Base-by-base conservation (phyloP, 2,113 vertebrate species). In the Lophura nycthemera region DNA sequence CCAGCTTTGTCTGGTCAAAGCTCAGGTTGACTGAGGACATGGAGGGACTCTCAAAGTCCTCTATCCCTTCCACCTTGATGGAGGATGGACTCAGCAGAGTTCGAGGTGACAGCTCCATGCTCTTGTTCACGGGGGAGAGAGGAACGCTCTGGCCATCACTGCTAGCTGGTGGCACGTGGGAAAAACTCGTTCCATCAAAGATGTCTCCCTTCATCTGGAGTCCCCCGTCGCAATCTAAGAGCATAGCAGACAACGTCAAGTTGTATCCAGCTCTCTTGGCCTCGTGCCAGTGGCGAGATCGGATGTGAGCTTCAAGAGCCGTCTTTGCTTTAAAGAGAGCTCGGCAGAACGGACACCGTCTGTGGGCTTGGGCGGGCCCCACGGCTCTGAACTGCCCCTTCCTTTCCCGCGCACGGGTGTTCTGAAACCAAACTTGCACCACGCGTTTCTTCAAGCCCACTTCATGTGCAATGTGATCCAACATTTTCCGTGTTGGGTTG, bases 401-500 rank as follows among this genome's bases (percentile, higher is more conserved):
- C 95, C 99, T 98, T 91, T 99, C 99, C 91, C 99, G 98, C 4
- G 99, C 99, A 69, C 99, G 98, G 10, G 99, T 99, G 95, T 99
- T 99, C 96, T 99, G 99, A 97, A 99, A 99, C 99, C 99, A 99
- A 57, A 99, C 99, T 93, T 99, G 99, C n/a, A 99, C 99, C 42
- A 99, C 99, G 1, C 99, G 98, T 95, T 99, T 99, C 97, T 99
- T 99, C 92, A 99, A 97, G 88, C 99, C 99, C 95, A 99, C 99
- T 95, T 99, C 99, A 63, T 99, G 99, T 29, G 99, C 99, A 90
- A 99, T 99, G 97, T 99, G 99, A 95, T 99, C 99, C 86, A 99
- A 97, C 99, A 99, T 99, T 95, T 99, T 99, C 57, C 99, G 98
- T 8, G 99, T 99, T 32, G 99, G 99, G 92, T 99, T 99, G 84